phyloP scores from a whole-genome alignment of 1,140 invertebrate genomes.

The Cotesia glomerata region DNA sequence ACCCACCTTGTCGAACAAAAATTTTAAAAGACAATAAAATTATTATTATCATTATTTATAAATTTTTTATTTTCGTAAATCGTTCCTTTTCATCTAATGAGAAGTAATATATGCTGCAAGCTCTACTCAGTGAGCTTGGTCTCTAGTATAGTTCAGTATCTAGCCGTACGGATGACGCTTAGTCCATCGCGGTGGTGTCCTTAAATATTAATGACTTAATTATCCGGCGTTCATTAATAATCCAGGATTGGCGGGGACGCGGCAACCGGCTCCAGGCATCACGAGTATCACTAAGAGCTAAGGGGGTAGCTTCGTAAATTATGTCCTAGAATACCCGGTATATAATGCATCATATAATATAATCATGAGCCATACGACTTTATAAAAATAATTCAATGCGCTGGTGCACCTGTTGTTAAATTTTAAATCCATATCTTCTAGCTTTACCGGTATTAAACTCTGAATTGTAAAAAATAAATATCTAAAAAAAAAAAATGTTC shows the following conservation, averaged over 20 bases:
- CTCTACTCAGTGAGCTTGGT: slow-evolving; percentile 24
- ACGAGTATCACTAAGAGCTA: slow-evolving; percentile 13
- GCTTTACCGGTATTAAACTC: too few species aligned
- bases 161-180: slow-evolving; percentile 40
- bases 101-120: background rate
- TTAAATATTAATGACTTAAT: slow-evolving; percentile 60
- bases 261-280: slow-evolving; percentile 36
- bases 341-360: background rate
- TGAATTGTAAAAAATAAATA: too few species aligned
- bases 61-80: background rate
- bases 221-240: slow-evolving; percentile 56
- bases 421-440: too few species aligned
- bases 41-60: background rate
- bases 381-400: background rate
- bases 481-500: too few species aligned
- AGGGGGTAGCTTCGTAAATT: slow-evolving; percentile 21
- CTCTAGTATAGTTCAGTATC: slow-evolving; percentile 3
- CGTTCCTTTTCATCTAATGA: background rate
- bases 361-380: background rate
- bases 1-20: background rate
- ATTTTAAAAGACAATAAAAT: background rate
- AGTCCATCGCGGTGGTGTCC: slow-evolving; percentile 45
- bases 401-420: background rate
- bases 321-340: slow-evolving; percentile 1
- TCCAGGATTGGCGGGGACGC: slow-evolving; percentile 31